Base-by-base conservation (phyloP, 2,888 invertebrate genomes). In the Auanema freiburgensis region DNA sequence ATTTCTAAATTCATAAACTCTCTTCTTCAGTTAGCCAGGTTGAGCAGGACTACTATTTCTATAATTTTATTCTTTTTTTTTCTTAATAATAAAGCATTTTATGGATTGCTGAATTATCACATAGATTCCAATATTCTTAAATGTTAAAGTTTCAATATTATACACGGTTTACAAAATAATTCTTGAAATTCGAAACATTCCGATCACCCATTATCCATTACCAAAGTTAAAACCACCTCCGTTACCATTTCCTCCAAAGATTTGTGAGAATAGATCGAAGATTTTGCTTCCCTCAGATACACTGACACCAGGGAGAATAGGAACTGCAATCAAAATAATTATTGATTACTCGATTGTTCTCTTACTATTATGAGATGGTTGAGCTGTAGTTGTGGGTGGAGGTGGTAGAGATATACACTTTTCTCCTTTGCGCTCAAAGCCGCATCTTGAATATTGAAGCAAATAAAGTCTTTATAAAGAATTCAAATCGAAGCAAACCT, bases 371-470 rank as follows among this genome's bases (percentile, higher is more conserved):
- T 72, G 62, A 23, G 66, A 61, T 14, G 81, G 81, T 24, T 75
- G 69, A 12, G 73, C 61, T 12, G 74, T 74, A 0, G 81, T 81
- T 8, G 79, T 79, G 0, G 81, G 71, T 18, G 77, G 73, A 0
- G 79, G 74, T 6, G 77, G 77, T 24, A 79, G 63, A 41, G 77
- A 69, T 8, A 74, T 70, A 57, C 82, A 82, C 57, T 80, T 79
- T 60, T 73, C 74, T 23, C 67, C 61, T 18, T 70, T 70, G 59
- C 67, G 66, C 14, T 67, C 65, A 55, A 74, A 80, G 10, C 76
- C 79, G 63, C 82, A 82, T 41, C 79, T 68, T 33, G 54, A 66
- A 44, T 1, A 10, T 1, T 21, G 24, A 18, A 11, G 49, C n/a
- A 11, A 43, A 43, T 12, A 11, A 12, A 12, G 43, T 12, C 43